These are phyloP conservation scores for Platyrinchus mystaceus DNA, from an alignment of 2,797 vertebrate species.

Conservation along the genomic window DNA sequence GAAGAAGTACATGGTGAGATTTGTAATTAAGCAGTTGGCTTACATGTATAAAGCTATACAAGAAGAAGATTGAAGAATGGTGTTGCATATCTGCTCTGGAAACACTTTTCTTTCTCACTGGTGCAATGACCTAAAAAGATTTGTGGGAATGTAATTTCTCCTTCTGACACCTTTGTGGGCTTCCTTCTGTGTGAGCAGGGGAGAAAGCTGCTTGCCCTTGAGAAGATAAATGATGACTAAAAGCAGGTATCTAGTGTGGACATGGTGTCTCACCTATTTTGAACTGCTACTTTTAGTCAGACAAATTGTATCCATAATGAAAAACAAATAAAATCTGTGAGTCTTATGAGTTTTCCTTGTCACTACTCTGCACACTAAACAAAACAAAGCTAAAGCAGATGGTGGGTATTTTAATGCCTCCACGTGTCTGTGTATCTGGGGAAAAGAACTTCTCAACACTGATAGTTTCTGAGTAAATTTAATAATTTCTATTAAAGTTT, in stretches of 20 bases:
- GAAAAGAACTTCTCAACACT: neutral
- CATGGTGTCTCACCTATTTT: neutral
- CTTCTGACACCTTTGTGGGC: neutral
- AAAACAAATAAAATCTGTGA: neutral
- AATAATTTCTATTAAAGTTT: neutral
- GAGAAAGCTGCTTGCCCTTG: neutral
- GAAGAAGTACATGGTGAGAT: neutral
- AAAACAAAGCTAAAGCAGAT: conserved; percentile 22
- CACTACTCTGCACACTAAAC: neutral
- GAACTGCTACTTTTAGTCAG: neutral
- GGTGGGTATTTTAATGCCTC: conserved; percentile 16
- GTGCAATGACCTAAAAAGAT: neutral
- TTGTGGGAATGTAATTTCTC: neutral
- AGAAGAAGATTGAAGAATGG: neutral
- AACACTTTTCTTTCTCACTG: neutral
- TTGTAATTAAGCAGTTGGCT: neutral
- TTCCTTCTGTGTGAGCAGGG: neutral
- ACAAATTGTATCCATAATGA: neutral
- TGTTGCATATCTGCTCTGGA: neutral
- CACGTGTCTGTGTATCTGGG: neutral
- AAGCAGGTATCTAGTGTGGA: neutral
- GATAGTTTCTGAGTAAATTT: neutral
- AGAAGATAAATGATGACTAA: neutral
- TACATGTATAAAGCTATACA: neutral
- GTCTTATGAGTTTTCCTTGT: neutral